A percentile compares a stretch with the other conserved stretches of the same genome.
phyloP scores from a whole-genome alignment of 2,797 vertebrate species.

The Mareca penelope region DNA sequence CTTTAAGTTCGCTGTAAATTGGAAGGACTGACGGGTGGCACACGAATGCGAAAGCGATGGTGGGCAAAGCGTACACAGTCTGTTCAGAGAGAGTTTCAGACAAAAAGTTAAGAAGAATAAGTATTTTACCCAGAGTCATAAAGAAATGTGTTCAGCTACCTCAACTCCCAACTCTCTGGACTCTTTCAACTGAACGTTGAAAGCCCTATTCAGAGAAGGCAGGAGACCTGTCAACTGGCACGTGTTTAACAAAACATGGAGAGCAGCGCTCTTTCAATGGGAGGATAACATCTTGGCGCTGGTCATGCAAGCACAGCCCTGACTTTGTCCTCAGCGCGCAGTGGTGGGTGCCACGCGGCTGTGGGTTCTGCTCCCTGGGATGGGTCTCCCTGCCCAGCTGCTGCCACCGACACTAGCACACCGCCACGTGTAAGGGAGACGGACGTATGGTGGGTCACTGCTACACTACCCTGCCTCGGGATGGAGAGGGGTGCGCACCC shows the following conservation, averaged over 20 bases:
- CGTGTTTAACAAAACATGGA: neutral
- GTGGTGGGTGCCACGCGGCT: neutral
- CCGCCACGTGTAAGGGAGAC: neutral
- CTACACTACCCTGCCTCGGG: constrained; percentile 59
- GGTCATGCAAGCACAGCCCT: neutral
- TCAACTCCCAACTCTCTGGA: neutral
- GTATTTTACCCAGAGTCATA: neutral
- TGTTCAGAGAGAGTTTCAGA: constrained; percentile 74
- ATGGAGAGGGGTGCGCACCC: constrained; percentile 26
- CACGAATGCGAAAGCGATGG: constrained; percentile 94
- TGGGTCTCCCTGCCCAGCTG: constrained; percentile 31
- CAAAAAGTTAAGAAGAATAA: constrained; percentile 21
- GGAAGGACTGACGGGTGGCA: constrained; percentile 96
- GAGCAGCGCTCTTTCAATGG: neutral
- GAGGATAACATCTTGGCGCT: neutral
- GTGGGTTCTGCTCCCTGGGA: constrained; percentile 3
- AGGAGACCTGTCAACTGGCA: constrained; percentile 11
- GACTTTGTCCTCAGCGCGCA: neutral
- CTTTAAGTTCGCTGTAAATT: constrained; percentile 94
- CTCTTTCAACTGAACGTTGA: neutral
- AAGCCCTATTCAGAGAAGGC: constrained; percentile 22
- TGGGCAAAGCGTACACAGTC: constrained; percentile 94
- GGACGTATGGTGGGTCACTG: neutral
- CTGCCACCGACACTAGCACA: neutral
- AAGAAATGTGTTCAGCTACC: constrained; percentile 30